Evolutionary conservation across 1,140 invertebrate genomes (phyloP).

Genomic region (Drosophila chauvacae): DNA sequence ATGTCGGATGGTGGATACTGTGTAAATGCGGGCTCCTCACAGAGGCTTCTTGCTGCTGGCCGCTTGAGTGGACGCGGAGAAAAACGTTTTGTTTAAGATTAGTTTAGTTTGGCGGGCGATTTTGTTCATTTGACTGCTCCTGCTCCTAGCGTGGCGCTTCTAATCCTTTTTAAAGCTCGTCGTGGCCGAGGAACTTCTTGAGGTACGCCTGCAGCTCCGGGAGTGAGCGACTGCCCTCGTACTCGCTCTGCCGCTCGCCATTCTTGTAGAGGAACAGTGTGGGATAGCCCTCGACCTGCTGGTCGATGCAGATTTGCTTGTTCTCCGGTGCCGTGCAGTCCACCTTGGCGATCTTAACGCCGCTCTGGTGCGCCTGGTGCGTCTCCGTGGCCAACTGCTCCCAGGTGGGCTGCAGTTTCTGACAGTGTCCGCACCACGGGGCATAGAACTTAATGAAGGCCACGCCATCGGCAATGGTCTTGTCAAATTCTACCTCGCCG

Average conservation of each 20-base stretch:
- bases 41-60: conserved; percentile 22
- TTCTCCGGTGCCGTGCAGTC: conserved; percentile 90
- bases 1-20: not conserved
- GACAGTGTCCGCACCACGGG: conserved; percentile 92
- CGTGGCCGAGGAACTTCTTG: conserved; percentile 72
- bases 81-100: conserved; percentile 27
- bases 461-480: conserved; percentile 87
- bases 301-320: conserved; percentile 88
- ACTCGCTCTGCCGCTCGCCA: conserved; percentile 89
- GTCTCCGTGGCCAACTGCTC: conserved; percentile 89
- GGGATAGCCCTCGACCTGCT: conserved; percentile 91
- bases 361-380: conserved; percentile 76
- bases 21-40: conserved; percentile 46
- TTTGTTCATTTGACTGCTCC: conserved; percentile 48
- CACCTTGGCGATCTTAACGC: conserved; percentile 89
- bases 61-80: conserved; percentile 3
- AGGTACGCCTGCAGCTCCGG: conserved; percentile 85
- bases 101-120: conserved; percentile 48
- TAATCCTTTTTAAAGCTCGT: conserved; percentile 65
- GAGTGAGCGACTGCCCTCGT: conserved; percentile 89
- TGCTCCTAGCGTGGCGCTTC: not conserved
- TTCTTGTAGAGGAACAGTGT: conserved; percentile 90
- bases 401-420: conserved; percentile 89
- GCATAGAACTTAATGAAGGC: conserved; percentile 94
- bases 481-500: conserved; percentile 89